Evolutionary conservation across 2,113 vertebrate species (phyloP), one percentile per base, ranked within the genome.

Genomic region (Lepus americanus): DNA sequence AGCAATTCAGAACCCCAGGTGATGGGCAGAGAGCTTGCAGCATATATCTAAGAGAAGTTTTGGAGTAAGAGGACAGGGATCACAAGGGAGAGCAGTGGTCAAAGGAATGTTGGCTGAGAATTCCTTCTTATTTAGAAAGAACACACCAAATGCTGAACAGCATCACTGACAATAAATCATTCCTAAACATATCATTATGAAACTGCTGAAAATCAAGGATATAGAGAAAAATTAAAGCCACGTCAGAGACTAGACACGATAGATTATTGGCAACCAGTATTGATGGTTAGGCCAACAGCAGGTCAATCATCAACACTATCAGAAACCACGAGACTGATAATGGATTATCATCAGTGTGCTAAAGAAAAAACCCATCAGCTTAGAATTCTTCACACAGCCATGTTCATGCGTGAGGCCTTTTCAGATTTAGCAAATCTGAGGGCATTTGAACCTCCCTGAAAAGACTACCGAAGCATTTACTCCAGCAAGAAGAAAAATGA

Each of bases 401-500:
- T 13, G n/a, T 19, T 72, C 55, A 39, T 1, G 17, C 36, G 44
- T 69, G 31, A 93, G 10, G 13, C 29, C 27, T 85, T 85, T 83
- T 77, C 36, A 92, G 16, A 66, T n/a, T 92, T 78, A 73, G 23
- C 49, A 10, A 55, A 25, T 31, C 44, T 33, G 36, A 77, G 31
- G 39, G 72, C 13, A 64, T 63, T 55, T 82, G 64, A 89, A 59
- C 33, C 70, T 92, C 22, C 31, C 63, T 25, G 89, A 69, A 77
- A 92, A 94, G 93, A 82, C 81, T 85, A 96, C 93, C 51, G 53
- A 88, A 96, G 95, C 49, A 64, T 63, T 89, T 70, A 82, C 82
- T 92, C 96, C 91, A 64, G 9, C 23, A 85, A 86, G 61, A 92
- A 94, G 73, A 85, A 83, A 83, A 89, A 69, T 70, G 63, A 90